These are phyloP conservation scores for Notocelia uddmanniana DNA, from an alignment of 2,888 invertebrate genomes.

Conservation along the genomic window DNA sequence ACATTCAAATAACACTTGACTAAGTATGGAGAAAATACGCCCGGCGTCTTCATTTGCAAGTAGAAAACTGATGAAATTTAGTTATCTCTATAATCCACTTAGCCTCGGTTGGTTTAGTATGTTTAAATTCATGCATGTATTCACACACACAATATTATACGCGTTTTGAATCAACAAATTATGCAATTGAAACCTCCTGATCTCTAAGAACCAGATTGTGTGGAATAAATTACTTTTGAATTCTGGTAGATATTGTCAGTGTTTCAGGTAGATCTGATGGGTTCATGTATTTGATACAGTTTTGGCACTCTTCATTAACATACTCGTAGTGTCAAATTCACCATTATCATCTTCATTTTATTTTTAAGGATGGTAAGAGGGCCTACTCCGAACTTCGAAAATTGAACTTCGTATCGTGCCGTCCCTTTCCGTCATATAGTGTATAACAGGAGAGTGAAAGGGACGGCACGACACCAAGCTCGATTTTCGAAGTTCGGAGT, in stretches of 20 bases:
- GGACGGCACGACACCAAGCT: no score
- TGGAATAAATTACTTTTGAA: constrained; percentile 28
- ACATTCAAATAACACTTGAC: not conserved
- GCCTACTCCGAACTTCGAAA: no score
- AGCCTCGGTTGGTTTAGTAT: constrained; percentile 23
- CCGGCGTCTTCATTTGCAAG: constrained; percentile 36
- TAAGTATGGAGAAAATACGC: constrained; percentile 12
- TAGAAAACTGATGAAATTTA: constrained; percentile 40
- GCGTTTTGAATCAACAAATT: constrained; percentile 40
- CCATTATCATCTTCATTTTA: no score
- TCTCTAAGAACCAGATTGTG: constrained; percentile 28
- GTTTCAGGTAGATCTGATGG: not conserved
- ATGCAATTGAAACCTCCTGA: constrained; percentile 40
- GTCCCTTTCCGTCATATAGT: no score
- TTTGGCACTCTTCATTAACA: not conserved
- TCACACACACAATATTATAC: constrained; percentile 18
- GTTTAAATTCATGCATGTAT: constrained; percentile 40
- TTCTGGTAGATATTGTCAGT: not conserved
- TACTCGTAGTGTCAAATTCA: not conserved
- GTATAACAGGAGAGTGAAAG: no score
- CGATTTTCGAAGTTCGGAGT: no score
- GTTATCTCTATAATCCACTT: constrained; percentile 27
- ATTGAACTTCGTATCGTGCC: no score
- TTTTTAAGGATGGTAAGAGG: no score
- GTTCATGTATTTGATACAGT: not conserved